Conservation (phyloP, 2,888 invertebrate genomes). For the Calameuta filiformis region DNA sequence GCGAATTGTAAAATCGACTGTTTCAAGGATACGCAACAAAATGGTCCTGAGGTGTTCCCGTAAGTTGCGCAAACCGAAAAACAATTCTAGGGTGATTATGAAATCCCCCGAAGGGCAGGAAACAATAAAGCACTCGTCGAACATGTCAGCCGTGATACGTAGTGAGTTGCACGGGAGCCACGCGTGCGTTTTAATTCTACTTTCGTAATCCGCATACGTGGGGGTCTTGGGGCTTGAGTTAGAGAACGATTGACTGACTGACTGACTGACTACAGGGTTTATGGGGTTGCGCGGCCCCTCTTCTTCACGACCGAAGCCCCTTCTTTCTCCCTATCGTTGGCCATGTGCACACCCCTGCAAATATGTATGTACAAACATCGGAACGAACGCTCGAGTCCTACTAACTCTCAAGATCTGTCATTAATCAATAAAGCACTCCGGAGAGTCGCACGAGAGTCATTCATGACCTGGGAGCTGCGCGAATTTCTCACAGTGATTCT, state of each 20-base stretch:
- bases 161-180: constrained; percentile 12
- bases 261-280: constrained; percentile 45
- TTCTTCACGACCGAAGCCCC: not conserved
- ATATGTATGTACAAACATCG: constrained; percentile 39
- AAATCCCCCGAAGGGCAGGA: constrained; percentile 34
- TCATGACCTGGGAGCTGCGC: not conserved
- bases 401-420: constrained; percentile 22
- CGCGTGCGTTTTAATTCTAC: constrained; percentile 56
- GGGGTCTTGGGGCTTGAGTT: constrained; percentile 23
- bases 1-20: not conserved
- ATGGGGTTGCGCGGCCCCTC: constrained; percentile 26
- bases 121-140: constrained; percentile 39
- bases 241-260: constrained; percentile 53
- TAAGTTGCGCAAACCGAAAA: constrained; percentile 28
- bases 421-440: constrained; percentile 30
- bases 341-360: constrained; percentile 31
- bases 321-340: constrained; percentile 12
- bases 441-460: not conserved
- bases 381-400: constrained; percentile 21
- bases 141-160: constrained; percentile 33
- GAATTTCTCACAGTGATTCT: not conserved
- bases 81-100: constrained; percentile 49
- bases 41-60: not conserved
- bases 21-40: not conserved
- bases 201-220: constrained; percentile 34